Percentiles rank a stretch among this genome's conserved stretches.
These are phyloP conservation scores for Spodoptera exigua DNA, from an alignment of 2,888 invertebrate species.

Conservation along the genomic window DNA sequence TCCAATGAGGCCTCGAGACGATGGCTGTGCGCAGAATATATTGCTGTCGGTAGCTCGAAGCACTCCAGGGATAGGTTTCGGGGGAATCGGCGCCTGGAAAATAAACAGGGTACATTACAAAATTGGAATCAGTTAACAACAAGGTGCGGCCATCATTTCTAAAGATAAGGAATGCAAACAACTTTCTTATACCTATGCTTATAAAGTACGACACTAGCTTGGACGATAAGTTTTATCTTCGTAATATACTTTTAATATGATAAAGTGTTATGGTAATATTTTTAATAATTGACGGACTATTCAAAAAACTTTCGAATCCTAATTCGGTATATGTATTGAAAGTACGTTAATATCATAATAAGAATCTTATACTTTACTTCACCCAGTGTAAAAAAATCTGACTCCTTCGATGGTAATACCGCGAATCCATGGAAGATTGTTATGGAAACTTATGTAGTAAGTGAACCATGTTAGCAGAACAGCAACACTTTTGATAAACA, in stretches of 20 bases:
- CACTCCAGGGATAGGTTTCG: slow-evolving; percentile 54
- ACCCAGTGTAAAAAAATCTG: no score
- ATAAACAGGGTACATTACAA: slow-evolving; percentile 30
- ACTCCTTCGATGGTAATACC: no score
- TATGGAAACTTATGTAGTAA: no score
- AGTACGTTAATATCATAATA: no score
- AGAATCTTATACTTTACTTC: no score
- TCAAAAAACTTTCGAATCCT: no score
- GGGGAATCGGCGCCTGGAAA: slow-evolving; percentile 64
- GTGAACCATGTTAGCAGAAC: no score
- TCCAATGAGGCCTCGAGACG: slow-evolving; percentile 73
- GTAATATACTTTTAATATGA: neutral
- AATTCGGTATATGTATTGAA: no score
- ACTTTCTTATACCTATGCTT: slow-evolving; percentile 25
- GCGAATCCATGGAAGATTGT: no score
- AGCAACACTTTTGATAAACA: no score
- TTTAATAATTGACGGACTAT: no score
- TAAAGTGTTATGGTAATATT: no score
- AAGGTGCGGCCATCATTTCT: slow-evolving; percentile 17
- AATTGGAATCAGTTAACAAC: slow-evolving; percentile 31
- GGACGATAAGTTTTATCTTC: slow-evolving; percentile 17
- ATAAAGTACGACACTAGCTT: slow-evolving; percentile 35
- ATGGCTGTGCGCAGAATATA: slow-evolving; percentile 77
- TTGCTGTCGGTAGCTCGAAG: slow-evolving; percentile 68
- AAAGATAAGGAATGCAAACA: slow-evolving; percentile 46